phyloP scores from a whole-genome alignment of 2,797 vertebrate species.

The Notoglanidium macrostoma region DNA sequence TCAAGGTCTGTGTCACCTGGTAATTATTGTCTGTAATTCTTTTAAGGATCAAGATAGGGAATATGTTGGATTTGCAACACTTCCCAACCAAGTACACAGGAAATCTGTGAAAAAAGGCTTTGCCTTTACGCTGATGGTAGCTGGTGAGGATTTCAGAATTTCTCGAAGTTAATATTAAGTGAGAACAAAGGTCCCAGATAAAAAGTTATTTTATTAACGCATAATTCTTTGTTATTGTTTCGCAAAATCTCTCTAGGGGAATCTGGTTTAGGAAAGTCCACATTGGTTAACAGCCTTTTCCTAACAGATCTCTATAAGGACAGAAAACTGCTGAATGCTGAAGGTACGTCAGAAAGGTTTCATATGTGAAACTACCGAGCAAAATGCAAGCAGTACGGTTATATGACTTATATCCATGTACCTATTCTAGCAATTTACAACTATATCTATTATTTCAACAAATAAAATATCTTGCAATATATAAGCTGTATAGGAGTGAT shows the following conservation, averaged over 20 bases:
- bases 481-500: no score
- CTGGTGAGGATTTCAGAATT: constrained; percentile 64
- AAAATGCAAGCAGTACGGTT: not conserved
- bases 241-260: constrained; percentile 64
- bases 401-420: not conserved
- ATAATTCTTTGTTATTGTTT: not conserved
- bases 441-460: not conserved
- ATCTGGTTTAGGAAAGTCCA: constrained; percentile 85
- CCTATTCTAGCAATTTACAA: not conserved
- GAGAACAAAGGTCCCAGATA: not conserved
- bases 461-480: not conserved
- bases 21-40: not conserved
- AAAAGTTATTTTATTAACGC: not conserved
- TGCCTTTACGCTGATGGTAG: constrained; percentile 86
- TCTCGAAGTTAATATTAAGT: not conserved
- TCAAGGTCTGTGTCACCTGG: not conserved
- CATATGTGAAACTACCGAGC: not conserved
- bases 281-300: constrained; percentile 85
- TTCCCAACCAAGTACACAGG: constrained; percentile 85
- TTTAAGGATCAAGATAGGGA: constrained; percentile 81
- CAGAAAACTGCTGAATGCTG: constrained; percentile 72
- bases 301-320: constrained; percentile 82
- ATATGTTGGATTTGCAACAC: constrained; percentile 84
- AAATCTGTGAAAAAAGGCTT: constrained; percentile 88
- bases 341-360: constrained; percentile 63